Percentiles rank a stretch among this genome's conserved stretches.
Evolutionary conservation across 2,113 vertebrate genomes (phyloP).

Genomic region (Arizona elegans): DNA sequence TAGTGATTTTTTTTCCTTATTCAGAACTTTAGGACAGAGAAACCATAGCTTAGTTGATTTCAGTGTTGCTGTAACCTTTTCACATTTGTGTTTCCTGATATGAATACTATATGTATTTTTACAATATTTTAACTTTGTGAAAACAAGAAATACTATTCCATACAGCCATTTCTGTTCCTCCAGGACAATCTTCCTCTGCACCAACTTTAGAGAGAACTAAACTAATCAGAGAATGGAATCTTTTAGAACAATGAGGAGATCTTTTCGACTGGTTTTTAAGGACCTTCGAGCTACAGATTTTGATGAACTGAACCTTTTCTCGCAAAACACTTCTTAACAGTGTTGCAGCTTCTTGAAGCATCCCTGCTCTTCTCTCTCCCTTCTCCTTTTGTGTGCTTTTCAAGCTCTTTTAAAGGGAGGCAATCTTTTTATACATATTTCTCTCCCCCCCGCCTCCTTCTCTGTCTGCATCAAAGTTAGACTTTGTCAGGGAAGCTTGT

Average conservation of each 20-base stretch:
- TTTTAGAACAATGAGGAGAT: background rate
- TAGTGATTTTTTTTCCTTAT: background rate
- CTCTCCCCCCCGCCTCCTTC: slow-evolving; percentile 35
- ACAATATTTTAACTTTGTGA: background rate
- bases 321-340: slow-evolving; percentile 44
- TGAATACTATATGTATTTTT: background rate
- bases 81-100: background rate
- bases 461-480: slow-evolving; percentile 79
- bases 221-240: background rate
- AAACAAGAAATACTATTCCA: background rate
- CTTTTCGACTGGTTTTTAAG: slow-evolving; percentile 5
- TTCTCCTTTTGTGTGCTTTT: slow-evolving; percentile 69
- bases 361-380: slow-evolving; percentile 55
- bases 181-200: background rate
- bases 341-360: slow-evolving; percentile 33
- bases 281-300: slow-evolving; percentile 23
- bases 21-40: background rate
- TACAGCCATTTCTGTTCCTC: background rate
- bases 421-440: slow-evolving; percentile 69
- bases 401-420: slow-evolving; percentile 70
- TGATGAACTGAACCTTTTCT: slow-evolving; percentile 39
- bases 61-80: background rate
- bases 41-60: background rate
- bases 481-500: slow-evolving; percentile 81
- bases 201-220: background rate